A percentile compares a stretch with the other conserved stretches of the same genome.
These are phyloP conservation scores for Cactoblastis cactorum DNA, from an alignment of 2,888 invertebrate species.

Conservation along the genomic window DNA sequence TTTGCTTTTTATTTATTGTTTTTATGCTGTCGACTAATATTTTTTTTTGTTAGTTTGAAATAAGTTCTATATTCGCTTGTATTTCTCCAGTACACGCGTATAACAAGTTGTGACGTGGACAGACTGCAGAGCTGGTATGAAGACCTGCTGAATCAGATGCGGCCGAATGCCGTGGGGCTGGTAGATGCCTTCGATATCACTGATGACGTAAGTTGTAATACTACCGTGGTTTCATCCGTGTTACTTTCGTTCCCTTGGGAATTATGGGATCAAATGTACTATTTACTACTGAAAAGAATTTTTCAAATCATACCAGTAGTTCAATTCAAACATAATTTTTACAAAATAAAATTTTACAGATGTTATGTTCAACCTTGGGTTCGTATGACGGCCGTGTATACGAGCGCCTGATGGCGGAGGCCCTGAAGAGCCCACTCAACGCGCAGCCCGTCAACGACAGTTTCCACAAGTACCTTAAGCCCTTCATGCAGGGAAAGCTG, in stretches of 20 bases:
- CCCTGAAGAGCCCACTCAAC: constrained; percentile 88
- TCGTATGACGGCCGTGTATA: constrained; percentile 91
- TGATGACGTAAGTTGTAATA: constrained; percentile 83
- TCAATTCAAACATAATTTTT: too few species aligned
- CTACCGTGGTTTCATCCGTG: too few species aligned
- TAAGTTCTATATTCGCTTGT: too few species aligned
- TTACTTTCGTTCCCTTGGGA: too few species aligned
- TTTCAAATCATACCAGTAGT: too few species aligned
- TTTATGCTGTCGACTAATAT: too few species aligned
- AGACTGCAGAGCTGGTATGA: constrained; percentile 83
- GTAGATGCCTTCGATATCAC: constrained; percentile 94
- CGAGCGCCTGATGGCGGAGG: constrained; percentile 86
- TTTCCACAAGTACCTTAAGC: constrained; percentile 85
- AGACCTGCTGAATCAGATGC: constrained; percentile 81
- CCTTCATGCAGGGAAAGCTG: constrained; percentile 85
- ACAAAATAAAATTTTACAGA: too few species aligned
- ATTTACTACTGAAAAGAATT: too few species aligned
- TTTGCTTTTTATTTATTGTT: too few species aligned
- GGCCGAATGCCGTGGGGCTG: constrained; percentile 92
- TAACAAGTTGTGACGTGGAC: constrained; percentile 64
- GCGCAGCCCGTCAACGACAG: constrained; percentile 85
- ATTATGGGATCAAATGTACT: too few species aligned
- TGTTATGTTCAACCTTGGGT: constrained; percentile 67
- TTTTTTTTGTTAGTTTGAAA: too few species aligned
- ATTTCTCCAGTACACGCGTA: constrained; percentile 82